A percentile compares a stretch with the other conserved stretches of the same genome.
phyloP scores from a whole-genome alignment of 2,888 invertebrate species.

The Nomada goodeniana region DNA sequence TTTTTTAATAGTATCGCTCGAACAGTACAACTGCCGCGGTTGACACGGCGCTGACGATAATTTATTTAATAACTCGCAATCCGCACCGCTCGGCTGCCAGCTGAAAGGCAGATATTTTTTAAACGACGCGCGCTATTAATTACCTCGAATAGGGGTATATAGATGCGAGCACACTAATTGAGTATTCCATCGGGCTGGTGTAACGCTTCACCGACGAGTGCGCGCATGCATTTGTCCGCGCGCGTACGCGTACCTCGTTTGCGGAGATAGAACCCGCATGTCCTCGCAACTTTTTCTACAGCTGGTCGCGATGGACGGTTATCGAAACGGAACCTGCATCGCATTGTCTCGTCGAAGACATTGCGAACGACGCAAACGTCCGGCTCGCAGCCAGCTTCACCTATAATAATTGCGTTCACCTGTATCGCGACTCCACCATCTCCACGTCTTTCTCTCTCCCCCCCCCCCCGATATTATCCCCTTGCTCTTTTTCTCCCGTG shows the following conservation, averaged over 20 bases:
- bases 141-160: slow-evolving; percentile 65
- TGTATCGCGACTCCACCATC: not conserved
- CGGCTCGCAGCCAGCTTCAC: too few relatives aligned
- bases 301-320: slow-evolving; percentile 71
- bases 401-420: slow-evolving; percentile 6
- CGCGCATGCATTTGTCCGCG: slow-evolving; percentile 7
- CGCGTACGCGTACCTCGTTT: slow-evolving; percentile 32
- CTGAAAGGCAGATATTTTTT: slow-evolving; percentile 45
- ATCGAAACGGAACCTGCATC: slow-evolving; percentile 58
- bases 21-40: not conserved
- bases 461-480: not conserved
- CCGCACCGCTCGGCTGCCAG: slow-evolving; percentile 38
- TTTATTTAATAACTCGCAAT: slow-evolving; percentile 59
- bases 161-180: slow-evolving; percentile 58
- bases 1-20: slow-evolving; percentile 8
- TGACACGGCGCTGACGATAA: slow-evolving; percentile 22
- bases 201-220: slow-evolving; percentile 42
- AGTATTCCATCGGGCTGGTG: slow-evolving; percentile 61
- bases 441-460: too few relatives aligned
- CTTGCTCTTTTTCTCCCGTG: not conserved
- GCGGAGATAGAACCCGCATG: slow-evolving; percentile 76
- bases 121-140: slow-evolving; percentile 66
- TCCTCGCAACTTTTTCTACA: slow-evolving; percentile 72
- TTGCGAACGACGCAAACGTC: not conserved
- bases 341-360: not conserved